These are phyloP conservation scores for Rhinophrynus dorsalis DNA, from an alignment of 2,797 vertebrate genomes.

Conservation along the genomic window DNA sequence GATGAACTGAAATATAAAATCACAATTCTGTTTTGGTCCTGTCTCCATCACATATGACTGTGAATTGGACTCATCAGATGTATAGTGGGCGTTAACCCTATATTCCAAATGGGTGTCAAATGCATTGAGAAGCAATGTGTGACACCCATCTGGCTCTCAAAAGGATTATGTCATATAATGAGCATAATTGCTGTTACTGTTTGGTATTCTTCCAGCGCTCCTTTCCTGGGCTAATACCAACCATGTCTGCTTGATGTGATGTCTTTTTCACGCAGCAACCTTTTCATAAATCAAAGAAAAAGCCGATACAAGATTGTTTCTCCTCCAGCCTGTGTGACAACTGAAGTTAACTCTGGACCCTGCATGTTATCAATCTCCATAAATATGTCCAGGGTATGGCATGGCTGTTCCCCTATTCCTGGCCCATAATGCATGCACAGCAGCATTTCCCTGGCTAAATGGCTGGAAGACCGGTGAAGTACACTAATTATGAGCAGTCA, in stretches of 20 bases:
- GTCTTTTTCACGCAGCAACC: conserved; percentile 61
- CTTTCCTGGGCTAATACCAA: conserved; percentile 50
- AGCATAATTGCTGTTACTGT: conserved; percentile 63
- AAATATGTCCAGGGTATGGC: conserved; percentile 61
- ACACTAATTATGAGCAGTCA: conserved; percentile 51
- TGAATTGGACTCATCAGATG: conserved; percentile 3
- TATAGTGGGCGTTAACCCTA: conserved; percentile 16
- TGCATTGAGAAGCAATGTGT: too few relatives aligned
- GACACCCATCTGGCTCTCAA: too few relatives aligned
- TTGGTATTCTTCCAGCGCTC: conserved; percentile 50
- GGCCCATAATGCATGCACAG: conserved; percentile 55
- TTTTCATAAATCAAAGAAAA: conserved; percentile 68
- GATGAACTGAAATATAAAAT: too few relatives aligned
- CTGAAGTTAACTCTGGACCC: conserved; percentile 64
- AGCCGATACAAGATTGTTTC: conserved; percentile 57
- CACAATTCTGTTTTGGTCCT: too few relatives aligned
- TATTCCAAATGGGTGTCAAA: too few relatives aligned
- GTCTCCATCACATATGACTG: neutral
- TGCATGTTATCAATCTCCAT: conserved; percentile 67
- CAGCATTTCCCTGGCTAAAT: conserved; percentile 52
- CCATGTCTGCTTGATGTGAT: conserved; percentile 56
- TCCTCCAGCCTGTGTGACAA: conserved; percentile 64
- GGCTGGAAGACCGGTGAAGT: conserved; percentile 47
- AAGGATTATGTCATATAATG: conserved; percentile 55
- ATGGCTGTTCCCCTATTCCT: conserved; percentile 46